Conservation (phyloP, 2,113 vertebrate genomes). For the Sinocyclocheilus rhinocerous region DNA sequence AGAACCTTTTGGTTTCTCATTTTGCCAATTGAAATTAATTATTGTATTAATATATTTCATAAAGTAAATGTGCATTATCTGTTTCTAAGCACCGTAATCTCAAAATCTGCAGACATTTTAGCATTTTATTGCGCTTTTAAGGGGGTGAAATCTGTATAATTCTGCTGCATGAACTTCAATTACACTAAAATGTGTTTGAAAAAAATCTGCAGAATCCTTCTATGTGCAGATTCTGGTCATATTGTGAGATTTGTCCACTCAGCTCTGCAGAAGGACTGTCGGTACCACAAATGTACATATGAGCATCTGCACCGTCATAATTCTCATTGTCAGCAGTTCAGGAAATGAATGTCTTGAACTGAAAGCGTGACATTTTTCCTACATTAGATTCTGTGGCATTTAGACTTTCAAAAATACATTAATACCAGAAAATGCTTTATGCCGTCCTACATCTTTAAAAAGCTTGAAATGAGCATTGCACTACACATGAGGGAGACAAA, state of each 20-base stretch:
- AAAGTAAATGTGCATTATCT: not conserved
- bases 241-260: conserved; percentile 24
- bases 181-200: not conserved
- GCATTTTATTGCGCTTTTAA: not conserved
- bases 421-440: not conserved
- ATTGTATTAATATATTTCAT: not conserved
- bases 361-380: not conserved
- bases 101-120: not conserved
- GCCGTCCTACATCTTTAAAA: not conserved
- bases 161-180: not conserved
- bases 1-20: not conserved
- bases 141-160: not conserved
- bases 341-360: not conserved
- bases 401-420: not conserved
- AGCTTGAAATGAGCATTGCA: not conserved
- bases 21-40: not conserved
- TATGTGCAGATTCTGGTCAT: not conserved
- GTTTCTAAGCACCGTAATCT: not conserved
- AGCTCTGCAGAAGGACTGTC: conserved; percentile 32
- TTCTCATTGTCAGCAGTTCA: not conserved
- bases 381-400: not conserved
- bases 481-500: conserved; percentile 18
- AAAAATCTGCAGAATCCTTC: not conserved
- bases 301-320: not conserved
- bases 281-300: conserved; percentile 4